phyloP scores from a whole-genome alignment of 2,797 vertebrate genomes.

The Tragelaphus oryx region DNA sequence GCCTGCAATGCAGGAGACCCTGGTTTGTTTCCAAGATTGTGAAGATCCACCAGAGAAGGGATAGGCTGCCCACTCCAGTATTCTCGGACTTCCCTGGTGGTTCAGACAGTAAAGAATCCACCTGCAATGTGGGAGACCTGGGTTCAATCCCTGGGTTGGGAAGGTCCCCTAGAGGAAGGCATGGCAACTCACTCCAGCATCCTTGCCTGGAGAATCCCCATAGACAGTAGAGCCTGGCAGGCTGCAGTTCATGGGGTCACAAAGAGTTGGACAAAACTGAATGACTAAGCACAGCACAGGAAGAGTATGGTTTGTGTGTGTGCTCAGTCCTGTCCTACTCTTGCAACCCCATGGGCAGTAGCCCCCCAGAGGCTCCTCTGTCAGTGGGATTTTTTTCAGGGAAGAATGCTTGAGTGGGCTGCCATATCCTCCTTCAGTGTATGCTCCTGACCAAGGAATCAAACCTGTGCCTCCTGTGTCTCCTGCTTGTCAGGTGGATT shows the following conservation, averaged over 20 bases:
- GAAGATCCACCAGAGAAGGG: not conserved
- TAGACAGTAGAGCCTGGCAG: not conserved
- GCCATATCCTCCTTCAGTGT: not conserved
- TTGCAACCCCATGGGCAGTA: not conserved
- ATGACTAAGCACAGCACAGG: not conserved
- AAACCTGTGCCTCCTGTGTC: not conserved
- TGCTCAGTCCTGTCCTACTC: not conserved
- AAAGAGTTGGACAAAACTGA: not conserved
- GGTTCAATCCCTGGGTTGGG: not conserved
- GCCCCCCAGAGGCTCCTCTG: not conserved
- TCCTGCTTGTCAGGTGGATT: not conserved
- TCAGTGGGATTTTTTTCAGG: not conserved
- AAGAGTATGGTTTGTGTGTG: not conserved
- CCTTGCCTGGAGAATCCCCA: not conserved
- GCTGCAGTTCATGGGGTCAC: not conserved
- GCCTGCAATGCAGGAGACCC: not conserved
- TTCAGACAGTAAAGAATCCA: not conserved
- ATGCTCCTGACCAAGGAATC: not conserved
- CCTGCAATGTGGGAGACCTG: not conserved
- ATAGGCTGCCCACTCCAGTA: not conserved
- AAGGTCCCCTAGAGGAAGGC: not conserved
- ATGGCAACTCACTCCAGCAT: not conserved
- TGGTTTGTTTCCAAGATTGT: not conserved
- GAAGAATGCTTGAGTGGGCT: not conserved
- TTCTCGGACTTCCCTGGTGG: not conserved